These are phyloP conservation scores for Hyperoplus immaculatus DNA, from an alignment of 2,797 vertebrate genomes.

Conservation along the genomic window DNA sequence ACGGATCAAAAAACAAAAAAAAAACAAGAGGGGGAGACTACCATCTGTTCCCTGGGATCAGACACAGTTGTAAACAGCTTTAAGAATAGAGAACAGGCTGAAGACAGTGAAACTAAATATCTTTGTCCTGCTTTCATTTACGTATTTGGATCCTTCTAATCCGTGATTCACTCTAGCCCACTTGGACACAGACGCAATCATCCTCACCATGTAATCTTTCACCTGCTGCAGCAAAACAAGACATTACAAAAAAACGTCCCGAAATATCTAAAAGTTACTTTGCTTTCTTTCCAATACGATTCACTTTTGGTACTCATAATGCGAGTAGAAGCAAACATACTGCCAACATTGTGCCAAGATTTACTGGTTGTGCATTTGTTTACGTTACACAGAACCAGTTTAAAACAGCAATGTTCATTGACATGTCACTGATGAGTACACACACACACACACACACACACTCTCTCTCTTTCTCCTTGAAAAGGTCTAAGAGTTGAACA, in stretches of 20 bases:
- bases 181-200: background rate
- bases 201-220: constrained; percentile 38
- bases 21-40: constrained; percentile 15
- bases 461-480: background rate
- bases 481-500: constrained; percentile 10
- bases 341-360: background rate
- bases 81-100: constrained; percentile 75
- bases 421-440: constrained; percentile 14
- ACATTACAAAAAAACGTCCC: rapidly evolving
- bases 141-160: constrained; percentile 47
- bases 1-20: constrained; percentile 33
- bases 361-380: background rate
- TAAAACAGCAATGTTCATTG: background rate
- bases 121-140: constrained; percentile 66
- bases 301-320: background rate
- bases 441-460: background rate
- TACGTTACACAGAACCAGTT: background rate
- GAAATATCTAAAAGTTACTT: background rate
- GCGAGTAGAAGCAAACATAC: background rate
- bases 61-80: constrained; percentile 75
- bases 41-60: constrained; percentile 80
- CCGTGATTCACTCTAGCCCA: constrained; percentile 23
- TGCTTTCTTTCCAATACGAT: background rate
- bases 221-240: constrained; percentile 35
- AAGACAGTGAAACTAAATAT: constrained; percentile 68